These are phyloP conservation scores for Rhyacophila evoluta DNA, from an alignment of 2,888 invertebrate species.

Conservation along the genomic window DNA sequence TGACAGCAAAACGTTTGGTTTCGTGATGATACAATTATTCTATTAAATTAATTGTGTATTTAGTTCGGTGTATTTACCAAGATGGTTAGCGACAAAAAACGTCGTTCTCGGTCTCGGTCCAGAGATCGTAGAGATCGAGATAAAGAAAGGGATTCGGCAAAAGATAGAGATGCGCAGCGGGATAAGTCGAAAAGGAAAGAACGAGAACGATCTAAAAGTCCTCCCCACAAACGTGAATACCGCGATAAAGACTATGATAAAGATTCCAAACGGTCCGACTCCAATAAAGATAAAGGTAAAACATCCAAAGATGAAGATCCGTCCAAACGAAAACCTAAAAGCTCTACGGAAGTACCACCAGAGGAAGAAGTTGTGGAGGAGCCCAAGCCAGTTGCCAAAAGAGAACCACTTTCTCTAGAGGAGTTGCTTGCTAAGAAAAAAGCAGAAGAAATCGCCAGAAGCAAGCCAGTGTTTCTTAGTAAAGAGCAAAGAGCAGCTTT, in stretches of 20 bases:
- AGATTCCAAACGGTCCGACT: conserved; percentile 60
- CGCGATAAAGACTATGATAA: conserved; percentile 58
- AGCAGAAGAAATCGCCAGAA: conserved; percentile 92
- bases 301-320: conserved; percentile 61
- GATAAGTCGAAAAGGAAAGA: conserved; percentile 59
- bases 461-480: conserved; percentile 96
- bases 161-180: conserved; percentile 59
- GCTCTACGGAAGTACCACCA: conserved; percentile 58
- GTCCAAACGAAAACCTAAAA: conserved; percentile 57
- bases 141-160: conserved; percentile 57
- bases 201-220: conserved; percentile 53
- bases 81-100: conserved; percentile 68
- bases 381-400: conserved; percentile 62
- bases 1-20: too few species aligned
- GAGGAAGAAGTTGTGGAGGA: conserved; percentile 63
- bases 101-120: conserved; percentile 60
- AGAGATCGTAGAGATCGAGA: conserved; percentile 56
- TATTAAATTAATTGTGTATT: neutral
- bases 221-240: conserved; percentile 55
- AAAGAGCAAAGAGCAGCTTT: conserved; percentile 94
- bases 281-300: conserved; percentile 61
- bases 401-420: conserved; percentile 94
- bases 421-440: conserved; percentile 96
- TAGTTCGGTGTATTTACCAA: neutral
- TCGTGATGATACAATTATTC: neutral